Conservation (phyloP, 2,797 vertebrate genomes). For the Sarcoramphus papa region DNA sequence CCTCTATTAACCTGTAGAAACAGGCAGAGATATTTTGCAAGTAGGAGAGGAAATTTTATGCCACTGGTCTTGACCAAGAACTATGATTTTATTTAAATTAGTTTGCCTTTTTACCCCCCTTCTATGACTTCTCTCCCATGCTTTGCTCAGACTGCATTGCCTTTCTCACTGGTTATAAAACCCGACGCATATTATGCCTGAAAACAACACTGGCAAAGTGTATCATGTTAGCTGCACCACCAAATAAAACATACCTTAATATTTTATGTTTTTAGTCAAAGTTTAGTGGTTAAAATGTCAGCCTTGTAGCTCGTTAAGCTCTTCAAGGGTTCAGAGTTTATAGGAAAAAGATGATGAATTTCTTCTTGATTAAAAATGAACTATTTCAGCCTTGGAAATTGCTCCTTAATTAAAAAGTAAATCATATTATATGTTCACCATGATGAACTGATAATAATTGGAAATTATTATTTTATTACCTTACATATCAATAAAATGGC, state of each 20-base stretch:
- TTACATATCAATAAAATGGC: constrained; percentile 15
- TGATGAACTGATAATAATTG: constrained; percentile 55
- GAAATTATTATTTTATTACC: constrained; percentile 58
- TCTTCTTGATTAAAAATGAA: constrained; percentile 57
- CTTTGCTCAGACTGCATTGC: background rate
- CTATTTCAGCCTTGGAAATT: constrained; percentile 36
- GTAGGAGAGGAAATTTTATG: background rate
- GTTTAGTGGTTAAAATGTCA: constrained; percentile 40
- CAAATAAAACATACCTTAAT: constrained; percentile 7
- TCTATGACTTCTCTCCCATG: background rate
- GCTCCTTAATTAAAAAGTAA: constrained; percentile 60
- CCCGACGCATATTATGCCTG: background rate
- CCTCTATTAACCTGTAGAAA: background rate
- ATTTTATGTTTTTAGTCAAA: constrained; percentile 22
- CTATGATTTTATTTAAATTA: constrained; percentile 26
- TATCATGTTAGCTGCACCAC: background rate
- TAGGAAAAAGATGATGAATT: constrained; percentile 15
- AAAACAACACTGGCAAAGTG: background rate
- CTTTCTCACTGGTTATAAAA: background rate
- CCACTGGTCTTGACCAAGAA: background rate
- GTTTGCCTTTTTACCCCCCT: background rate
- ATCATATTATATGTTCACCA: background rate
- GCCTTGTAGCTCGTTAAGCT: constrained; percentile 24
- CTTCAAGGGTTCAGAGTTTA: constrained; percentile 21
- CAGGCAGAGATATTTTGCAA: background rate